These are phyloP conservation scores for Anseranas semipalmata DNA, from an alignment of 2,113 vertebrate species.

Conservation along the genomic window DNA sequence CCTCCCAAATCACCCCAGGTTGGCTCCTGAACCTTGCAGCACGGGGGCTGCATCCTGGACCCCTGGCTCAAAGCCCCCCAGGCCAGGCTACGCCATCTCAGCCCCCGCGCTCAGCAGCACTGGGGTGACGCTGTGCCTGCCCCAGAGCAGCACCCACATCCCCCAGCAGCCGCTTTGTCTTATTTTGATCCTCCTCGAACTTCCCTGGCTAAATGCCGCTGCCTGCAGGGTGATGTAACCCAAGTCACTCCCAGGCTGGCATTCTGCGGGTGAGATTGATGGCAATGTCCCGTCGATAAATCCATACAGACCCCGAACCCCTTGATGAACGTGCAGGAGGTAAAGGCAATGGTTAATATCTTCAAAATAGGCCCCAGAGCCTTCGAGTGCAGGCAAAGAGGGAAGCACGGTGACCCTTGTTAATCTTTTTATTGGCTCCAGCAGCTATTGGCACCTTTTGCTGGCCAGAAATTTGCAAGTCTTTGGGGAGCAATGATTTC, in stretches of 20 bases:
- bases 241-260: slow-evolving; percentile 29
- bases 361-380: slow-evolving; percentile 69
- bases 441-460: slow-evolving; percentile 72
- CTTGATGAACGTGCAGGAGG: slow-evolving; percentile 19
- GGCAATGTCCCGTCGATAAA: slow-evolving; percentile 62
- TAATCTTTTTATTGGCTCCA: slow-evolving; percentile 73
- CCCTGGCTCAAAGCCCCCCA: not conserved
- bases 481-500: slow-evolving; percentile 69
- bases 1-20: not conserved
- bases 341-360: slow-evolving; percentile 58
- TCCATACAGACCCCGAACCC: slow-evolving; percentile 58
- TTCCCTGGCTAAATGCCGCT: not conserved
- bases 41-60: not conserved
- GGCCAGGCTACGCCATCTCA: not conserved
- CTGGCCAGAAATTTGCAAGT: slow-evolving; percentile 61
- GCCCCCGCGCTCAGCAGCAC: not conserved
- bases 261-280: slow-evolving; percentile 56
- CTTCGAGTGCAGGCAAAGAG: slow-evolving; percentile 40
- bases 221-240: slow-evolving; percentile 15
- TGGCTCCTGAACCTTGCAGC: not conserved
- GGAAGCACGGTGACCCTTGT: slow-evolving; percentile 70
- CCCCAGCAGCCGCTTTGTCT: not conserved
- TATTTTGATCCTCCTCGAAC: not conserved
- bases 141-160: not conserved
- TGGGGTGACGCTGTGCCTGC: not conserved